Evolutionary conservation across 2,888 invertebrate genomes (phyloP).

Genomic region (Brachypalpus laphriformis): DNA sequence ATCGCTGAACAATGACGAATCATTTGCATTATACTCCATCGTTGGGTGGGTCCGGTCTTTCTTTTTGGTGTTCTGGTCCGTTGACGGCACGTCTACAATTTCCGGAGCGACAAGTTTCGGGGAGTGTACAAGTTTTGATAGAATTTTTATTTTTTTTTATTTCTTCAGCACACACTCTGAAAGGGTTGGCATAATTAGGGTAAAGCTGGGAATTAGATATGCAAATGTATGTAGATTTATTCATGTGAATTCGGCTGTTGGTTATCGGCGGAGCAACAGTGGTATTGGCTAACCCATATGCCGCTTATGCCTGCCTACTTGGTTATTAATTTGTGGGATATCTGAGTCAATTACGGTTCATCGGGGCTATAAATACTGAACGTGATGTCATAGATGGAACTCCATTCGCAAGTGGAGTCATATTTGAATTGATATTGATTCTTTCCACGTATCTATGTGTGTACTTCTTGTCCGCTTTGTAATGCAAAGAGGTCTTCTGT

Average conservation of each 20-base stretch:
- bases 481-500: no score
- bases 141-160: no score
- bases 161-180: not conserved
- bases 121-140: no score
- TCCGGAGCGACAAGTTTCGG: slow-evolving; percentile 8
- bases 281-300: not conserved
- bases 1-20: slow-evolving; percentile 15
- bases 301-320: not conserved
- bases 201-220: not conserved
- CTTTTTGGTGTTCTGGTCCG: slow-evolving; percentile 1
- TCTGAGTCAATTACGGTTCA: slow-evolving; percentile 2
- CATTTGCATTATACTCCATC: not conserved
- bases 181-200: not conserved
- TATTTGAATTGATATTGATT: no score
- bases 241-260: no score
- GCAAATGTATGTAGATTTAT: not conserved
- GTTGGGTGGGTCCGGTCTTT: slow-evolving; percentile 33
- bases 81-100: slow-evolving; percentile 11
- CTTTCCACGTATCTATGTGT: no score
- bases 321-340: not conserved
- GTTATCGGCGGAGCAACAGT: not conserved
- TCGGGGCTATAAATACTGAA: slow-evolving; percentile 19
- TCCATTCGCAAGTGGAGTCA: not conserved
- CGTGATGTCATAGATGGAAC: slow-evolving; percentile 7
- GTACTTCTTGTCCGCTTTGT: no score